Conservation (phyloP, 1,140 invertebrate genomes). For the Drosophila kepulauana region DNA sequence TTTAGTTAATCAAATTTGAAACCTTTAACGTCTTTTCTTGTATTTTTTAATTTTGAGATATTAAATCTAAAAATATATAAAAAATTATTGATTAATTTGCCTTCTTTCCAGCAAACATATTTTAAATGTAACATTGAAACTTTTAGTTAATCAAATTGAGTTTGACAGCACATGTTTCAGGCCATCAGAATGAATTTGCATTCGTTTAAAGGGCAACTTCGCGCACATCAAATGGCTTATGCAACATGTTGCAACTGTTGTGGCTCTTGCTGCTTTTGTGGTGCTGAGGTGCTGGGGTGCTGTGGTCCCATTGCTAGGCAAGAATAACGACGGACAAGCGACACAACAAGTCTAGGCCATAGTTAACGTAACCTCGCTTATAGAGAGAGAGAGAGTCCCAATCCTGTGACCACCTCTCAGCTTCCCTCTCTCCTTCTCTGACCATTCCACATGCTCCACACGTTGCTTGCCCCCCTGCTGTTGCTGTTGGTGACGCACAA, state of each 20-base stretch:
- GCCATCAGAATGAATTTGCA: not conserved
- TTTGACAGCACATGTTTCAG: no score
- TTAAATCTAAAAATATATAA: no score
- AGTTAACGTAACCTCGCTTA: conserved; percentile 23
- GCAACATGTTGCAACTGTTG: conserved; percentile 3
- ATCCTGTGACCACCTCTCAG: conserved; percentile 7
- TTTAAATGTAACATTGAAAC: no score
- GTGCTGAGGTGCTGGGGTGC: conserved; percentile 31
- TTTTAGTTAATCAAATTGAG: not conserved
- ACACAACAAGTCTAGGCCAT: conserved; percentile 12
- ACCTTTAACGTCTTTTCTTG: no score
- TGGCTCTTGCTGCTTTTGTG: conserved; percentile 38
- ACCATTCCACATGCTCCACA: conserved; percentile 1
- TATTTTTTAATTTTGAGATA: no score
- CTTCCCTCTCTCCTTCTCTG: not conserved
- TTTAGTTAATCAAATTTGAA: no score
- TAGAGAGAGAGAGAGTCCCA: not conserved
- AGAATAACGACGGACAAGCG: conserved; percentile 3
- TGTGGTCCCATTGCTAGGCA: conserved; percentile 8
- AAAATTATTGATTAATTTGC: no score
- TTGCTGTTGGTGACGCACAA: conserved; percentile 42
- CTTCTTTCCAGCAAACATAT: no score
- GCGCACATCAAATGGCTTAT: not conserved
- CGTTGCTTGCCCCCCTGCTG: conserved; percentile 2
- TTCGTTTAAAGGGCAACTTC: no score